Conservation (phyloP, 2,888 invertebrate genomes). For the Polydrusus cervinus region DNA sequence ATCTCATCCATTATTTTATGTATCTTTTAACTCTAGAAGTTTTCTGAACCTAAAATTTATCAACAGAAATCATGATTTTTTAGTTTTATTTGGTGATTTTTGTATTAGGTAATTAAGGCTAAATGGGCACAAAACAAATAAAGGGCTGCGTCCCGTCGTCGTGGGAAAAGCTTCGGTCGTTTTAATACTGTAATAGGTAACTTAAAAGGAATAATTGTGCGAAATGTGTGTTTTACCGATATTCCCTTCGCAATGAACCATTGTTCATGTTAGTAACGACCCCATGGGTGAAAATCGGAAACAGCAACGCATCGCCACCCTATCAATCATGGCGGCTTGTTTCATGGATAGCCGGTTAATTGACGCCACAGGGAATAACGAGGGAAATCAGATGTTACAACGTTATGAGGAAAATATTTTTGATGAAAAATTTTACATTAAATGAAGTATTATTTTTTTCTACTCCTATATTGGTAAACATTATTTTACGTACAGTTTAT, state of each 20-base stretch:
- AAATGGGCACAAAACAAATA: not conserved
- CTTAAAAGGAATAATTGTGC: not conserved
- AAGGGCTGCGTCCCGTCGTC: not conserved
- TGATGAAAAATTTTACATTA: slow-evolving; percentile 9
- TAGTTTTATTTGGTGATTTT: no score
- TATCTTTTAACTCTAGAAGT: no score
- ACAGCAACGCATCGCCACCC: slow-evolving; percentile 31
- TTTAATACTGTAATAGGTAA: not conserved
- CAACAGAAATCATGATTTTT: no score
- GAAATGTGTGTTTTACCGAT: slow-evolving; percentile 11
- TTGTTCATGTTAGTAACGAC: slow-evolving; percentile 18
- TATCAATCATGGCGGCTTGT: slow-evolving; percentile 38
- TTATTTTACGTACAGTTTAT: no score
- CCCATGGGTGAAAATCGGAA: slow-evolving; percentile 25
- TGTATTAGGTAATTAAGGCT: no score
- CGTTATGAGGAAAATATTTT: not conserved
- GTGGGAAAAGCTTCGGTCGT: not conserved
- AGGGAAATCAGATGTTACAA: slow-evolving; percentile 23
- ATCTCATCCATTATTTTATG: no score
- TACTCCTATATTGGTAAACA: no score
- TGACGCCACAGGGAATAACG: slow-evolving; percentile 26
- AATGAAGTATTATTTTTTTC: no score
- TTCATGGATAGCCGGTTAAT: slow-evolving; percentile 22
- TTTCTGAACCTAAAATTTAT: no score
- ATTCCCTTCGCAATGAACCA: slow-evolving; percentile 24